Percentiles rank a stretch among this genome's conserved stretches.
Evolutionary conservation across 1,140 invertebrate species (phyloP).

Genomic region (Marisa cornuarietis): DNA sequence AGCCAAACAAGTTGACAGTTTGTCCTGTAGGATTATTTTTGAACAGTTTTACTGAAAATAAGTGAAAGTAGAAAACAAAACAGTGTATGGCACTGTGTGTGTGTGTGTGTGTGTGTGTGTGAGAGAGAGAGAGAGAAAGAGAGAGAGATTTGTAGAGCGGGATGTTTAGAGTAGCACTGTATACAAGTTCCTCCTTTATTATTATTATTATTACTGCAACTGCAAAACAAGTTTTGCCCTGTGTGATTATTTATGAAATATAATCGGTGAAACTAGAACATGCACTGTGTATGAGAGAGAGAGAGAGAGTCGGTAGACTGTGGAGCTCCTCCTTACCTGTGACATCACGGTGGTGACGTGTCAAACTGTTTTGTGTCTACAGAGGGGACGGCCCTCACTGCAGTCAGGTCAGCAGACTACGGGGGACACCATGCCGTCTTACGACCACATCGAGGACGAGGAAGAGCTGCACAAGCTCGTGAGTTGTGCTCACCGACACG

Average conservation of each 20-base stretch:
- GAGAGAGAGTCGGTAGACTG: not conserved
- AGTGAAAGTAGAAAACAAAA: too few relatives aligned
- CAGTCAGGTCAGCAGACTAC: constrained; percentile 5
- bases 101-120: not conserved
- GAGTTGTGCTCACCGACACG: constrained; percentile 14
- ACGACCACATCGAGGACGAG: constrained; percentile 52
- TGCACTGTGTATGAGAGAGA: not conserved
- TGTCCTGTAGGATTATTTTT: too few relatives aligned
- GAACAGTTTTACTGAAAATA: too few relatives aligned
- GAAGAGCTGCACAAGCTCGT: constrained; percentile 55
- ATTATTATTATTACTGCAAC: too few relatives aligned
- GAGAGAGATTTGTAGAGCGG: not conserved
- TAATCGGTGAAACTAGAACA: not conserved
- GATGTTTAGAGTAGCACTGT: too few relatives aligned
- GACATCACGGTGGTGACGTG: not conserved
- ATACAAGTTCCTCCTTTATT: too few relatives aligned
- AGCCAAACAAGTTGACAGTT: too few relatives aligned
- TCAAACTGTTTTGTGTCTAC: not conserved
- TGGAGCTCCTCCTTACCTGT: too few relatives aligned
- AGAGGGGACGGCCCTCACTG: not conserved
- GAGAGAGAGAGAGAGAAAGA: not conserved
- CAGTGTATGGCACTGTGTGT: too few relatives aligned
- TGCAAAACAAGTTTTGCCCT: too few relatives aligned
- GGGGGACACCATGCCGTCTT: constrained; percentile 39
- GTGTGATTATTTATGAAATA: too few relatives aligned